These are phyloP conservation scores for Chaenocephalus aceratus DNA, from an alignment of 2,113 vertebrate species.

Conservation along the genomic window DNA sequence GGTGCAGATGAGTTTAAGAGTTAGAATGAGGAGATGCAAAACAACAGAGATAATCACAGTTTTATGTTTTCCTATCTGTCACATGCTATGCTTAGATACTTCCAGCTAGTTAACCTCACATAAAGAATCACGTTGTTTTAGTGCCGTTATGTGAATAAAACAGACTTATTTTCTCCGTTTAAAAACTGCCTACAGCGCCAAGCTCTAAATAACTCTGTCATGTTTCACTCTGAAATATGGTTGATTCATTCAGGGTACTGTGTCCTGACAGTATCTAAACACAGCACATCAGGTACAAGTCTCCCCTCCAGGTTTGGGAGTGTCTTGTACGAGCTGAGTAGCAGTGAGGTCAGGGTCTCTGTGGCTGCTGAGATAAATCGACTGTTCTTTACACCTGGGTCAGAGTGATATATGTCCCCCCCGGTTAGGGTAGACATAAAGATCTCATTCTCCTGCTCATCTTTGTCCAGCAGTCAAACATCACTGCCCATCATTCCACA, in stretches of 20 bases:
- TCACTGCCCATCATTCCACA: constrained; percentile 22
- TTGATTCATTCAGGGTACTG: not conserved
- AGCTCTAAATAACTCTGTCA: not conserved
- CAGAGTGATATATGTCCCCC: constrained; percentile 57
- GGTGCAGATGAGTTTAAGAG: not conserved
- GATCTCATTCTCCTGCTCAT: constrained; percentile 45
- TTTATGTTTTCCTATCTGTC: not conserved
- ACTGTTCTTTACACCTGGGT: constrained; percentile 58
- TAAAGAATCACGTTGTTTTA: not conserved
- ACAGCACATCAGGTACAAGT: constrained; percentile 26
- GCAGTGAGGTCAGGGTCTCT: constrained; percentile 52
- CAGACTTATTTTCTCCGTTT: not conserved
- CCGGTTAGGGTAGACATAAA: constrained; percentile 47
- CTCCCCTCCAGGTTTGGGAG: constrained; percentile 42
- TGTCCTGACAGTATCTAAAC: constrained; percentile 47
- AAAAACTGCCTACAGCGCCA: not conserved
- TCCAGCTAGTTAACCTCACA: not conserved
- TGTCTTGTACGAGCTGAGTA: constrained; percentile 56
- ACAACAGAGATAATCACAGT: not conserved
- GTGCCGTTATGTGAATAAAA: constrained; percentile 12
- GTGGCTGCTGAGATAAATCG: constrained; percentile 60
- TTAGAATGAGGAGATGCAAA: not conserved
- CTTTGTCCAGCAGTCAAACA: constrained; percentile 43
- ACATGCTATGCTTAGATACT: not conserved
- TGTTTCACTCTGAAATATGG: constrained; percentile 23